Evolutionary conservation across 2,888 invertebrate genomes (phyloP).

Genomic region (Cryptophagus acutangulus): DNA sequence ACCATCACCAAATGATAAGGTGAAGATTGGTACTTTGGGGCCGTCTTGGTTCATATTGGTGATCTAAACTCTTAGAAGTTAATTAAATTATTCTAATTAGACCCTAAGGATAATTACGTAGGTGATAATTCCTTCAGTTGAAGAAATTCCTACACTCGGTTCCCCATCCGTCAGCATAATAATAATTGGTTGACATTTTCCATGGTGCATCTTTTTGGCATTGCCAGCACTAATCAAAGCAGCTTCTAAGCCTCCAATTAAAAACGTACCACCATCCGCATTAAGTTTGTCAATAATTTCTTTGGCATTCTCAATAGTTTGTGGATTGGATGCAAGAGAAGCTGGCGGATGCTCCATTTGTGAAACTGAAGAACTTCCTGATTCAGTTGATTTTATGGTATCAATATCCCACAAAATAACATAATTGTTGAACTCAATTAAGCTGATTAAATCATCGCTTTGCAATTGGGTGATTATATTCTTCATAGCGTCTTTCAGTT

Average conservation of each 20-base stretch:
- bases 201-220: slow-evolving; percentile 19
- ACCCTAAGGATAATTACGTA: not conserved
- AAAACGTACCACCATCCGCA: slow-evolving; percentile 59
- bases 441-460: slow-evolving; percentile 15
- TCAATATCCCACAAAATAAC: slow-evolving; percentile 20
- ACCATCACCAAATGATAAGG: slow-evolving; percentile 62
- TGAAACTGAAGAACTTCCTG: slow-evolving; percentile 19
- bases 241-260: slow-evolving; percentile 57
- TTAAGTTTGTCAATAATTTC: slow-evolving; percentile 50
- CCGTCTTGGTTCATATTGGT: slow-evolving; percentile 50
- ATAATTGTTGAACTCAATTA: slow-evolving; percentile 18
- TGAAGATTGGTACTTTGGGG: slow-evolving; percentile 50
- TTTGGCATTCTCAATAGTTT: slow-evolving; percentile 55
- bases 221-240: slow-evolving; percentile 38
- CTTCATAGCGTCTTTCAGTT: slow-evolving; percentile 55
- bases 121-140: slow-evolving; percentile 46
- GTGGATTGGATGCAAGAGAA: slow-evolving; percentile 52
- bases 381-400: not conserved
- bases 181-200: slow-evolving; percentile 53
- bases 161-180: slow-evolving; percentile 62
- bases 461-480: slow-evolving; percentile 49
- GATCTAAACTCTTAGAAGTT: slow-evolving; percentile 13
- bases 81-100: not conserved
- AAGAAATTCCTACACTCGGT: slow-evolving; percentile 54
- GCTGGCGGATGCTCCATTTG: slow-evolving; percentile 46